Conservation (phyloP, 2,888 invertebrate species). For the Apotomis capreana region DNA sequence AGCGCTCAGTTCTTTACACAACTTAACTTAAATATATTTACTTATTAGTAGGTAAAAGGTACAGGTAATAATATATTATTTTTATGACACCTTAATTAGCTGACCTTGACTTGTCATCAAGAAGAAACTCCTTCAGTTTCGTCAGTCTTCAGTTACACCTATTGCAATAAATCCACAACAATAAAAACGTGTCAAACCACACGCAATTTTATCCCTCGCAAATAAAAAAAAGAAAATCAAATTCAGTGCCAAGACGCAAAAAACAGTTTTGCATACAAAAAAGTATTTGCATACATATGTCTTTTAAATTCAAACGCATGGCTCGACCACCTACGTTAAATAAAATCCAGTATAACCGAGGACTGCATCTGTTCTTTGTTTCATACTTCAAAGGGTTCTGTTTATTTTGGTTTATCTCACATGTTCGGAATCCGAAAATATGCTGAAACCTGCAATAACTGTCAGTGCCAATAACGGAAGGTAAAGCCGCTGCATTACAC, state of each 20-base stretch:
- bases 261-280: constrained; percentile 30
- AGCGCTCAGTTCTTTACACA: too few relatives aligned
- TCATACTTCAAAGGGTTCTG: constrained; percentile 9
- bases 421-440: constrained; percentile 42
- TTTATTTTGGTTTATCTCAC: constrained; percentile 36
- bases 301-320: constrained; percentile 34
- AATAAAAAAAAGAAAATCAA: constrained; percentile 8
- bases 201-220: not conserved
- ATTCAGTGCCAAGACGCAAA: constrained; percentile 11
- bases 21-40: too few relatives aligned
- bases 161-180: constrained; percentile 12
- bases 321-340: constrained; percentile 4
- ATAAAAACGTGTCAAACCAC: constrained; percentile 14
- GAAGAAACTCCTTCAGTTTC: too few relatives aligned
- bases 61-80: too few relatives aligned
- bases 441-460: constrained; percentile 46
- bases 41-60: too few relatives aligned
- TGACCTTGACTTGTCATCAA: too few relatives aligned
- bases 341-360: constrained; percentile 14
- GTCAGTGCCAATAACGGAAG: constrained; percentile 48
- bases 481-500: constrained; percentile 54
- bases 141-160: not conserved
- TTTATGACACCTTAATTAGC: too few relatives aligned
- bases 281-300: constrained; percentile 37
- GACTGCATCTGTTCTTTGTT: not conserved